Evolutionary conservation across 2,113 vertebrate species (phyloP).

Genomic region (Antechinus stuartii): DNA sequence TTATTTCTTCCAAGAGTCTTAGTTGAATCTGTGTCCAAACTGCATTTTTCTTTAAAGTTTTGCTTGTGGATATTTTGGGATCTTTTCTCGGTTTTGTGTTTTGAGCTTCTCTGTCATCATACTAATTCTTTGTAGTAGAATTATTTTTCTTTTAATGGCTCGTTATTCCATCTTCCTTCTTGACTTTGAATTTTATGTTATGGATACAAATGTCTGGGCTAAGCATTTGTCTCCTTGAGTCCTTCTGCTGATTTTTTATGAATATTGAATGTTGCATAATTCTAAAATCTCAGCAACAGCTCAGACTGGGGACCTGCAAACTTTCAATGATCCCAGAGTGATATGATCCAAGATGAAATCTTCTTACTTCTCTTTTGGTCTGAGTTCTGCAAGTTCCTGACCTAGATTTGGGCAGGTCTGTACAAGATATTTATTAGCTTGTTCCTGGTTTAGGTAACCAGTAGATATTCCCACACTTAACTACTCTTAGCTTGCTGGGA

Average conservation of each 20-base stretch:
- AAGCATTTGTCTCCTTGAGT: not conserved
- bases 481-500: not conserved
- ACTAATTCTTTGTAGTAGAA: not conserved
- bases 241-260: not conserved
- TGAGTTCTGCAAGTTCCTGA: not conserved
- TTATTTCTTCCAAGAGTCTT: not conserved
- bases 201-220: not conserved
- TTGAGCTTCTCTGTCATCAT: not conserved
- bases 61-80: not conserved
- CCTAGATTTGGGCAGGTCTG: not conserved
- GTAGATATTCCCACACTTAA: not conserved
- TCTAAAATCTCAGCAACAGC: not conserved
- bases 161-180: not conserved
- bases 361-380: not conserved
- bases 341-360: not conserved
- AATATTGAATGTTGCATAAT: not conserved
- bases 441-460: not conserved
- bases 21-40: not conserved
- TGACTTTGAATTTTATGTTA: not conserved
- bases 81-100: not conserved
- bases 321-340: not conserved
- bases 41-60: not conserved
- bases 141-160: not conserved
- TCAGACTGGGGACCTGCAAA: not conserved
- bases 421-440: not conserved